Evolutionary conservation across 2,797 vertebrate genomes (phyloP).

Genomic region (Danio albolineatus): DNA sequence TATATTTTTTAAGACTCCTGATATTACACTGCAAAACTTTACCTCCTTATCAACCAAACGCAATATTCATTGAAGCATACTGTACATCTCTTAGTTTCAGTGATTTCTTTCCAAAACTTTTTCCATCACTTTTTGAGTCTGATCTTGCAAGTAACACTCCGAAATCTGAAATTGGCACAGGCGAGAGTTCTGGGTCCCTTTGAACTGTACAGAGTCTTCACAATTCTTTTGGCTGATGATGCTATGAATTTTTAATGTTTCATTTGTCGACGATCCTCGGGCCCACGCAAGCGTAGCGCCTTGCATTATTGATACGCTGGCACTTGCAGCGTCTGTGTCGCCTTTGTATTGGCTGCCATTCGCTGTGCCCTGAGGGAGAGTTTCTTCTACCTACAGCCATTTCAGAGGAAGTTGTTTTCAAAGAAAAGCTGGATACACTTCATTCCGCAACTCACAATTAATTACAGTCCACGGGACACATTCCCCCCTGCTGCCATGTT

Average conservation of each 20-base stretch:
- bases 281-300: not conserved
- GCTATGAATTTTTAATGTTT: slow-evolving; percentile 48
- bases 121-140: not conserved
- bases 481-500: not conserved
- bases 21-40: not conserved
- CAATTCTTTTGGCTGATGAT: slow-evolving; percentile 29
- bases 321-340: not conserved
- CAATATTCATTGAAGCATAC: not conserved
- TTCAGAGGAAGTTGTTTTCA: not conserved
- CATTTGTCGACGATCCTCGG: slow-evolving; percentile 46
- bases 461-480: not conserved
- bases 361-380: not conserved
- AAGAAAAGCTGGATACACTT: not conserved
- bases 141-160: not conserved
- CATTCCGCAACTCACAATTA: not conserved
- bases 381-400: not conserved
- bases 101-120: not conserved
- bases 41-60: not conserved
- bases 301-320: slow-evolving; percentile 49
- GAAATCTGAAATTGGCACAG: not conserved
- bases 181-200: not conserved
- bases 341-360: slow-evolving; percentile 25
- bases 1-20: not conserved
- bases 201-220: not conserved
- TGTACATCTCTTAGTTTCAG: not conserved